A percentile compares a stretch with the other conserved stretches of the same genome.
These are phyloP conservation scores for Tor tambroides DNA, from an alignment of 2,113 vertebrate genomes.

Conservation along the genomic window DNA sequence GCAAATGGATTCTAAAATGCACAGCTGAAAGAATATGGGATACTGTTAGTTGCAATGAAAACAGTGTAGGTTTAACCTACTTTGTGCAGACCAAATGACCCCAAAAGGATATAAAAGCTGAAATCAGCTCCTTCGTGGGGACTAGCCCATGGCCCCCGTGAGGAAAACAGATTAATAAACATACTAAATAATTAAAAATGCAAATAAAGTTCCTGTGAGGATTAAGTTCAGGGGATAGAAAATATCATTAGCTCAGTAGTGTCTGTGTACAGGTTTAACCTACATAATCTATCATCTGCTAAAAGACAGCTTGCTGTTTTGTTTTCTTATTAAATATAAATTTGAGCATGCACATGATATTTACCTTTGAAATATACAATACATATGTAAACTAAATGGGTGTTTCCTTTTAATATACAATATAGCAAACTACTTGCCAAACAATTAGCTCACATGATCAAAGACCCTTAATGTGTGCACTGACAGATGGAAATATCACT, in stretches of 20 bases:
- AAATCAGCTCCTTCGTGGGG: neutral
- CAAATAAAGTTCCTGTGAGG: neutral
- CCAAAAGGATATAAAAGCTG: neutral
- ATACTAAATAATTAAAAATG: neutral
- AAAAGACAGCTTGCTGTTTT: neutral
- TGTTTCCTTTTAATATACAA: too few species aligned
- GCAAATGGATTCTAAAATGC: neutral
- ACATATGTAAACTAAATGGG: neutral
- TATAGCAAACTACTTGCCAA: neutral
- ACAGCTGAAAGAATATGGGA: neutral
- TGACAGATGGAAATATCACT: neutral
- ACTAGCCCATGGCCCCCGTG: neutral
- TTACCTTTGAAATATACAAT: neutral
- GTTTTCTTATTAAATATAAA: neutral
- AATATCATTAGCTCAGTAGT: neutral
- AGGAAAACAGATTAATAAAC: neutral
- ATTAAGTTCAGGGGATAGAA: neutral
- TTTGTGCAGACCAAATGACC: neutral
- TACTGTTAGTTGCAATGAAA: neutral
- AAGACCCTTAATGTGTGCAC: neutral
- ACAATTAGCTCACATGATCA: neutral
- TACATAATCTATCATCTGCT: neutral
- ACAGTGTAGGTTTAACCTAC: neutral
- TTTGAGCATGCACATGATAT: neutral
- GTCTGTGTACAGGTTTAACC: neutral